These are phyloP conservation scores for Drosophila ohnishii DNA, from an alignment of 1,140 invertebrate genomes.

Conservation along the genomic window DNA sequence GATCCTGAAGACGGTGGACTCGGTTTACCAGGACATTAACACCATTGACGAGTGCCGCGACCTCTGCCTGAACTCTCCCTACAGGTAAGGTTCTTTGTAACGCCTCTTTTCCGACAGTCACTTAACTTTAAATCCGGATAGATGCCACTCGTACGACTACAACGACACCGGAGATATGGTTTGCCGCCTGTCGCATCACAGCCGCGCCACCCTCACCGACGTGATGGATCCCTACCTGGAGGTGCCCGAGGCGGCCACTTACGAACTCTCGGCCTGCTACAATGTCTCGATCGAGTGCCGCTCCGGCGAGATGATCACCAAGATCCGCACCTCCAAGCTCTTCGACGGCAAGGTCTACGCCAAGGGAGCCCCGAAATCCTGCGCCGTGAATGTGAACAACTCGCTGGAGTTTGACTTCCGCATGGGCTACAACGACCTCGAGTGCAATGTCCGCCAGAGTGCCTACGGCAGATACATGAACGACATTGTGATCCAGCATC, in stretches of 20 bases:
- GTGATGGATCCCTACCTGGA: constrained; percentile 96
- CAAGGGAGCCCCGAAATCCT: constrained; percentile 96
- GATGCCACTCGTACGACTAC: constrained; percentile 96
- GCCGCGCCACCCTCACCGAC: constrained; percentile 92
- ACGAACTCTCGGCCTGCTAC: constrained; percentile 96
- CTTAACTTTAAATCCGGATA: constrained; percentile 44
- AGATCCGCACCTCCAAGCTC: constrained; percentile 94
- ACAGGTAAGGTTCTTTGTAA: constrained; percentile 83
- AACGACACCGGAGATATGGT: constrained; percentile 96
- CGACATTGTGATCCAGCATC: constrained; percentile 96
- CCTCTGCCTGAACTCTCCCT: constrained; percentile 93
- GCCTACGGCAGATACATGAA: constrained; percentile 93
- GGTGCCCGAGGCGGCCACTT: constrained; percentile 93
- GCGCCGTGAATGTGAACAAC: constrained; percentile 92
- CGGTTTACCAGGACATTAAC: constrained; percentile 94
- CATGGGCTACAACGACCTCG: constrained; percentile 95
- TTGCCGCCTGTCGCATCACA: constrained; percentile 95
- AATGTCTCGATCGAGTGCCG: constrained; percentile 96
- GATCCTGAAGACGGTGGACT: constrained; percentile 96
- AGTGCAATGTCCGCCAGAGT: constrained; percentile 94
- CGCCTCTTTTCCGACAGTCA: background rate
- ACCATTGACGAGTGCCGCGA: constrained; percentile 93
- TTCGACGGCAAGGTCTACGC: constrained; percentile 98
- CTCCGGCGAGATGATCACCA: constrained; percentile 95
- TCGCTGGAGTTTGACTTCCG: constrained; percentile 93